phyloP scores from a whole-genome alignment of 2,888 invertebrate genomes.

The Teleogryllus oceanicus region DNA sequence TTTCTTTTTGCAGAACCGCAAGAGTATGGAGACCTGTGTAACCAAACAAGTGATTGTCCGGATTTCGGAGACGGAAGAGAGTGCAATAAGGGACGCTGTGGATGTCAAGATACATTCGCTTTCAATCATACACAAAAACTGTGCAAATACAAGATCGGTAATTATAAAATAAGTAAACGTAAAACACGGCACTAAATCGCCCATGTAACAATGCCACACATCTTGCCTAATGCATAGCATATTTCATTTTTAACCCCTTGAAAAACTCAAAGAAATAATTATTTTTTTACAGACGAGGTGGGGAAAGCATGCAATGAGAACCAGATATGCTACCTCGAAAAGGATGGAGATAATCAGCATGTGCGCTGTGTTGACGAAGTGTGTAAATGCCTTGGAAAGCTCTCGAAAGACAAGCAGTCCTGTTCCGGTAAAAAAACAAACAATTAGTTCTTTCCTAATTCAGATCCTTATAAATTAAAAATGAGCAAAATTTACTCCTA shows the following conservation, averaged over 20 bases:
- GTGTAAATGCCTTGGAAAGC: background rate
- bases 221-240: background rate
- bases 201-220: no score
- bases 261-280: background rate
- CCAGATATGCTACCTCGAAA: background rate
- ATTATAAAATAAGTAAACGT: background rate
- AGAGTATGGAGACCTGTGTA: background rate
- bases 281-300: background rate
- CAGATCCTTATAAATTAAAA: no score
- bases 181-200: no score
- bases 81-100: background rate
- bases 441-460: no score
- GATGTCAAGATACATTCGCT: background rate
- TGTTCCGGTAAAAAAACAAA: background rate
- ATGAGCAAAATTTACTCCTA: background rate
- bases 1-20: background rate
- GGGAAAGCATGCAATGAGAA: background rate
- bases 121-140: background rate
- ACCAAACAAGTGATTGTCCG: background rate
- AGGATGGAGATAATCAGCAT: background rate
- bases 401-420: background rate
- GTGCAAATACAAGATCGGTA: background rate
- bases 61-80: background rate
- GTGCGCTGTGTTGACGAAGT: background rate
- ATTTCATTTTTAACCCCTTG: background rate